These are phyloP conservation scores for Cyanistes caeruleus DNA, from an alignment of 2,113 vertebrate species.

Conservation along the genomic window DNA sequence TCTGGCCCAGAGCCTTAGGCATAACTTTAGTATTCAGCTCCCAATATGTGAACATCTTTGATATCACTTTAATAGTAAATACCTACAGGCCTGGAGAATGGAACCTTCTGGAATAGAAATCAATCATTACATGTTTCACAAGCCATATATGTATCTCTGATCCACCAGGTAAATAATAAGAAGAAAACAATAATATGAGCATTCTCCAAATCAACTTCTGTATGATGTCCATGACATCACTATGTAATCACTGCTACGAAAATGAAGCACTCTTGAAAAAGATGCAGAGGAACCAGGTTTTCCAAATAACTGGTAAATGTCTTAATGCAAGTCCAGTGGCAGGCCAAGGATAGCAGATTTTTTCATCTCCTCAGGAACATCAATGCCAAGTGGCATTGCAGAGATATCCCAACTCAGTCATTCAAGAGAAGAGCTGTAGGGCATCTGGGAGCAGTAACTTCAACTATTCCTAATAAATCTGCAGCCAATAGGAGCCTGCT, in stretches of 20 bases:
- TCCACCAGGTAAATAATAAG: not conserved
- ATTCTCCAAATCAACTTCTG: not conserved
- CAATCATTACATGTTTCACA: not conserved
- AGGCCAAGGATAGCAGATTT: not conserved
- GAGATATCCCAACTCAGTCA: not conserved
- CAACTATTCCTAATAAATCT: not conserved
- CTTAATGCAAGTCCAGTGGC: rapidly evolving
- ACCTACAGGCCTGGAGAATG: not conserved
- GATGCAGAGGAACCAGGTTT: not conserved
- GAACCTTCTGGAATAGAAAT: not conserved
- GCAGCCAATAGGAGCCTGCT: rapidly evolving
- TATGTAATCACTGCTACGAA: not conserved
- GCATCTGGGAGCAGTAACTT: not conserved
- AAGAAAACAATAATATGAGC: not conserved
- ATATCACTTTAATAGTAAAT: not conserved
- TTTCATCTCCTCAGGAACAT: not conserved
- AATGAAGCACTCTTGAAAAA: not conserved
- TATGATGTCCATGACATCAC: not conserved
- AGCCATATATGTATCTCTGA: not conserved
- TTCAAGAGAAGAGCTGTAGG: not conserved
- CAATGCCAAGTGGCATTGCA: not conserved
- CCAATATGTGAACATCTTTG: not conserved
- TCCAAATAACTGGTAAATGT: not conserved
- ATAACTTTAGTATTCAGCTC: not conserved
- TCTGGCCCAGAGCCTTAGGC: not conserved